Evolutionary conservation across 2,888 invertebrate genomes (phyloP).

Genomic region (Parnassius orleans): DNA sequence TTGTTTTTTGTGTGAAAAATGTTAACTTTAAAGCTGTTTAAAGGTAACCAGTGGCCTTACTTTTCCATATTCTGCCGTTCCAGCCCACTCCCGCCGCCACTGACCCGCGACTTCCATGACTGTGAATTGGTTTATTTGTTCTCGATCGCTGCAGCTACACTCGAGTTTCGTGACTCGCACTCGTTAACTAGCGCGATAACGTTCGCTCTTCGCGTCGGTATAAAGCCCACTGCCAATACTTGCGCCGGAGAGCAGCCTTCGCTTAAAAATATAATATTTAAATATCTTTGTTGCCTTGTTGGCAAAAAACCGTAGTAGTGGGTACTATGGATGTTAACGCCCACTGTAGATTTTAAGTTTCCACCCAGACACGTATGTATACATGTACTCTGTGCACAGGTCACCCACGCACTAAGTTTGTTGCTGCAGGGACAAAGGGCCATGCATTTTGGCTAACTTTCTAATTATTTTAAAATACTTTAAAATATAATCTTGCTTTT

Average conservation of each 20-base stretch:
- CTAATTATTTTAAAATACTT: conserved; percentile 4
- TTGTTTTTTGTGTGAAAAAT: not conserved
- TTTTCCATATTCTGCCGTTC: conserved; percentile 76
- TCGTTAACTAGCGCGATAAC: conserved; percentile 50
- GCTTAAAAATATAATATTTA: conserved; percentile 62
- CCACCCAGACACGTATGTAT: conserved; percentile 44
- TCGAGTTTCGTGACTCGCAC: conserved; percentile 52
- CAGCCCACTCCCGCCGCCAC: conserved; percentile 77
- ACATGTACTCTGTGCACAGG: conserved; percentile 33
- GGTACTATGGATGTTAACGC: conserved; percentile 68
- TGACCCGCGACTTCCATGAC: conserved; percentile 76
- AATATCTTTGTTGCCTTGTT: conserved; percentile 69
- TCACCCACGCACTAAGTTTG: conserved; percentile 56
- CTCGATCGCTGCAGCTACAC: conserved; percentile 75
- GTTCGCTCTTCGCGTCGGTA: conserved; percentile 57
- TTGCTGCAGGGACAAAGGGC: conserved; percentile 34
- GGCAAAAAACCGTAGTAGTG: conserved; percentile 65
- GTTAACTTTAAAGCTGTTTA: conserved; percentile 2
- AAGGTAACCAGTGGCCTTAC: conserved; percentile 49
- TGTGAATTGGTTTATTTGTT: conserved; percentile 41
- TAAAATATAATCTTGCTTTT: too few relatives aligned
- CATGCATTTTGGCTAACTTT: conserved; percentile 16
- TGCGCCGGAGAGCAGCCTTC: conserved; percentile 45
- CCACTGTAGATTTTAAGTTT: conserved; percentile 56
- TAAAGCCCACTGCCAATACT: conserved; percentile 57